phyloP scores from a whole-genome alignment of 2,797 vertebrate species.

The Antrozous pallidus region DNA sequence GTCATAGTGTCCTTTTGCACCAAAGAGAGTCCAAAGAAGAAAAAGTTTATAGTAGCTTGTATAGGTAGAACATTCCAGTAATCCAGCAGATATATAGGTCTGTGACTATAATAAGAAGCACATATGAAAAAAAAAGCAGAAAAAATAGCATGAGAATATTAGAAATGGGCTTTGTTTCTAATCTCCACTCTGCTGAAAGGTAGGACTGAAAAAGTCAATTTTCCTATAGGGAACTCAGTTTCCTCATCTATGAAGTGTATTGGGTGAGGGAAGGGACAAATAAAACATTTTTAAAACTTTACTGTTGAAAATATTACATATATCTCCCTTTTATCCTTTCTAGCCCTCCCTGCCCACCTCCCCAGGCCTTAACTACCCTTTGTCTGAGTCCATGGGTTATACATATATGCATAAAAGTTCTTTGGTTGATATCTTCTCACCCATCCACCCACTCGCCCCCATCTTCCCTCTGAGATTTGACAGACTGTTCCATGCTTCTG shows the following conservation, averaged over 20 bases:
- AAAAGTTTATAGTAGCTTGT: background rate
- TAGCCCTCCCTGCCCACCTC: too few species aligned
- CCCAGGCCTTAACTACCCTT: too few species aligned
- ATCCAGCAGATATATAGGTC: background rate
- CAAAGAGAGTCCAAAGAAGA: background rate
- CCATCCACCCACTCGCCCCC: too few species aligned
- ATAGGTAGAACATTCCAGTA: background rate
- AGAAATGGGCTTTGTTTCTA: background rate
- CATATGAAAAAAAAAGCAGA: background rate
- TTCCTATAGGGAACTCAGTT: background rate
- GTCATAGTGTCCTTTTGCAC: slow-evolving; percentile 42
- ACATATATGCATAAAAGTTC: too few species aligned
- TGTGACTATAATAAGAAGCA: background rate
- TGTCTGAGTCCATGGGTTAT: too few species aligned
- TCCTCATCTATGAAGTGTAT: background rate
- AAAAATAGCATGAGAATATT: background rate
- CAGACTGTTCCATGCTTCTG: too few species aligned
- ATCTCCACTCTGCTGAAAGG: background rate
- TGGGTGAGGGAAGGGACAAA: background rate
- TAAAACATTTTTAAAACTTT: too few species aligned
- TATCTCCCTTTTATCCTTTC: too few species aligned
- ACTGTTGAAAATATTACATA: too few species aligned
- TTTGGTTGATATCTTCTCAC: too few species aligned
- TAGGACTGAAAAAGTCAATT: background rate
- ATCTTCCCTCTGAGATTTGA: too few species aligned